Conservation (phyloP, 1,140 invertebrate species). For the Apocrypta bakeri region DNA sequence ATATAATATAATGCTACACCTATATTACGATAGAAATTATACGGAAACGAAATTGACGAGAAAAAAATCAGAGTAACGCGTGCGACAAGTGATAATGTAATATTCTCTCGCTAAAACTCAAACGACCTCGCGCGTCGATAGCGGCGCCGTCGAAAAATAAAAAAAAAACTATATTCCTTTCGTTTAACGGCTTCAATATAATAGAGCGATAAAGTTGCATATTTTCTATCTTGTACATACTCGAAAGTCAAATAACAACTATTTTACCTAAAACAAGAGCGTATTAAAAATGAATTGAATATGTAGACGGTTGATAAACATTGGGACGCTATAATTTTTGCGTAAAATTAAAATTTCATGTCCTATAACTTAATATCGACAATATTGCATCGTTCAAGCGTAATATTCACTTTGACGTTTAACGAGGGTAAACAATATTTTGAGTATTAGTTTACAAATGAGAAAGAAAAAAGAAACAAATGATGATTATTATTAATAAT, state of each 20-base stretch:
- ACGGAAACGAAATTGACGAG: not conserved
- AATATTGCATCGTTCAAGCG: not conserved
- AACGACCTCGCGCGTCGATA: constrained; percentile 44
- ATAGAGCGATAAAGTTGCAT: not conserved
- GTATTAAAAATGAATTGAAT: not conserved
- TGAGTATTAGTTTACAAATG: not conserved
- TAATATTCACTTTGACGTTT: not conserved
- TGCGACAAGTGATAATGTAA: constrained; percentile 22
- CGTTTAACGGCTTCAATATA: not conserved
- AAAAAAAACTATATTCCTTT: not conserved
- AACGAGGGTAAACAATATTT: not conserved
- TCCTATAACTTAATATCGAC: not conserved
- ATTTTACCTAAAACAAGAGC: not conserved
- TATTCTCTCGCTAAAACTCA: constrained; percentile 46
- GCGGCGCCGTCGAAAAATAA: constrained; percentile 3
- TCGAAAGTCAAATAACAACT: not conserved
- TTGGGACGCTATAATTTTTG: too few species aligned
- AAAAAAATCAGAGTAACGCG: not conserved
- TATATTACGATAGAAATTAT: constrained; percentile 22
- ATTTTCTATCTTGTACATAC: constrained; percentile 2
- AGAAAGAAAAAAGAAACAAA: constrained; percentile 3
- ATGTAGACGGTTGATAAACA: too few species aligned
- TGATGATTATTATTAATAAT: not conserved
- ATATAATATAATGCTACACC: not conserved
- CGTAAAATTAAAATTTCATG: too few species aligned